Conservation (phyloP, 1,140 invertebrate genomes). For the Drosophila truncata region DNA sequence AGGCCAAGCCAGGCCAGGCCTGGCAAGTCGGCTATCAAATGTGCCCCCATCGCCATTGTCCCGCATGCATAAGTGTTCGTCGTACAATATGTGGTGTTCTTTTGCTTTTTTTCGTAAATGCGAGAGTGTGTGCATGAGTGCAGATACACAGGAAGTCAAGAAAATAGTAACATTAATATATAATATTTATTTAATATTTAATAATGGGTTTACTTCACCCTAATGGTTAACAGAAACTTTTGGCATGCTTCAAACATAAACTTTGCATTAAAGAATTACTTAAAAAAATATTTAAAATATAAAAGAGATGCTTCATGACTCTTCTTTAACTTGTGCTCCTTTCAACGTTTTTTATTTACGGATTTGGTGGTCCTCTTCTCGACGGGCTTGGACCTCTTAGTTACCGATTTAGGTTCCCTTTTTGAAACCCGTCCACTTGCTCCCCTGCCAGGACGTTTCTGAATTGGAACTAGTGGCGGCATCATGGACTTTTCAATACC, state of each 20-base stretch:
- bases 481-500: not conserved
- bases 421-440: fast-evolving
- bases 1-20: constrained; percentile 10
- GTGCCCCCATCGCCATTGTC: constrained; percentile 48
- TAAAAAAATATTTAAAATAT: not conserved
- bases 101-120: constrained; percentile 15
- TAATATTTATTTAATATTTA: not conserved
- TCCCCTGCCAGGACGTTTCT: not conserved
- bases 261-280: not conserved
- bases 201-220: no score
- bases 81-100: constrained; percentile 22
- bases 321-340: not conserved
- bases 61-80: constrained; percentile 40
- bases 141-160: not conserved
- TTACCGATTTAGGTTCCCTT: no score
- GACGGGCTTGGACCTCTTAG: not conserved
- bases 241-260: not conserved
- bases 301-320: not conserved
- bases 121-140: constrained; percentile 27
- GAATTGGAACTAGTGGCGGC: not conserved
- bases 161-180: not conserved
- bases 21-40: constrained; percentile 35
- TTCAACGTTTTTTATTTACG: not conserved
- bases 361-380: not conserved
- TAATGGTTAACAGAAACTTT: not conserved